phyloP scores from a whole-genome alignment of 2,797 vertebrate genomes.

The Amphiprion clarkii region DNA sequence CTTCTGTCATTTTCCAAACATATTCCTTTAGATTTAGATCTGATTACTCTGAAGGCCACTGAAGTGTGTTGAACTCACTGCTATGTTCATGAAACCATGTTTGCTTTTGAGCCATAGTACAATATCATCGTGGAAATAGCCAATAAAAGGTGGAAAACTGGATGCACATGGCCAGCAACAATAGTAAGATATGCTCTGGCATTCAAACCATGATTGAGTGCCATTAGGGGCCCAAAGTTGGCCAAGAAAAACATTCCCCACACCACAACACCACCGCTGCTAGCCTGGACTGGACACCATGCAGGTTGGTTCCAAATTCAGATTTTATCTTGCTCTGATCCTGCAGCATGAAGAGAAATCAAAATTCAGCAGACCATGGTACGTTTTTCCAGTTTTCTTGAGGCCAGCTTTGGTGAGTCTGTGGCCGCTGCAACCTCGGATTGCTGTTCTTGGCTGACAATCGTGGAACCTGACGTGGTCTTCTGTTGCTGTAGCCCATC shows the following conservation, averaged over 20 bases:
- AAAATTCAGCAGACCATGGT: not conserved
- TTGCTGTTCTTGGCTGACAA: not conserved
- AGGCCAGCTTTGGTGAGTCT: not conserved
- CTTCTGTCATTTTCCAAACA: too few relatives aligned
- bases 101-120: not conserved
- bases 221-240: constrained; percentile 34
- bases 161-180: constrained; percentile 21
- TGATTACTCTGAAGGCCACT: not conserved
- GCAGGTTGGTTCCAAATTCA: not conserved
- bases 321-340: not conserved
- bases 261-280: constrained; percentile 13
- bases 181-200: not conserved
- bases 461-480: not conserved
- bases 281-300: constrained; percentile 15
- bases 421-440: not conserved
- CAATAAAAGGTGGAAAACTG: constrained; percentile 5
- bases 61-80: not conserved
- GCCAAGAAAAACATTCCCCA: constrained; percentile 18
- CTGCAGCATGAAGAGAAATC: not conserved
- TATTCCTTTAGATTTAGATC: not conserved
- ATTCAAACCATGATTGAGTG: constrained; percentile 20
- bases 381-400: not conserved
- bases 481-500: not conserved
- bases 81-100: not conserved
- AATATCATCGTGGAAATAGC: constrained; percentile 4